Conservation (phyloP, 2,888 invertebrate genomes). For the Sinopyrophorus schimmeli region DNA sequence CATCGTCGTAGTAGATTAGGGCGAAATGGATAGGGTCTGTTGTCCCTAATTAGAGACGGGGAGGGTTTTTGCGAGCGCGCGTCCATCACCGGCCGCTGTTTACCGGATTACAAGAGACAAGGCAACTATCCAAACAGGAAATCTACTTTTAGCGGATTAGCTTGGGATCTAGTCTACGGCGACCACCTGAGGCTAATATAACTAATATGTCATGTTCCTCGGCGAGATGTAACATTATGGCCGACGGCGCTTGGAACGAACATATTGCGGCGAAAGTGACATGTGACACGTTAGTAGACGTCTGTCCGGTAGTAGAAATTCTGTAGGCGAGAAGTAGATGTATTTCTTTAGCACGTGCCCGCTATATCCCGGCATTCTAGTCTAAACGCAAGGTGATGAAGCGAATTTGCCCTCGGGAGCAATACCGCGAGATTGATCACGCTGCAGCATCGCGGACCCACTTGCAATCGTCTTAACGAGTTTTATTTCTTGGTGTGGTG, state of each 20-base stretch:
- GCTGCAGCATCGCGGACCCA: slow-evolving; percentile 28
- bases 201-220: slow-evolving; percentile 39
- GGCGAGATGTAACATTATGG: slow-evolving; percentile 24
- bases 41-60: slow-evolving; percentile 29
- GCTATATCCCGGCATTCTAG: slow-evolving; percentile 12
- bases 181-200: slow-evolving; percentile 42
- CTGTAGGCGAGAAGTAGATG: slow-evolving; percentile 21
- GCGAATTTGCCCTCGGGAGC: slow-evolving; percentile 31
- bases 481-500: slow-evolving; percentile 34
- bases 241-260: slow-evolving; percentile 19
- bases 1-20: slow-evolving; percentile 26
- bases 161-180: slow-evolving; percentile 31
- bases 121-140: slow-evolving; percentile 35
- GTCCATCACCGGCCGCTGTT: slow-evolving; percentile 35
- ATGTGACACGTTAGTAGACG: slow-evolving; percentile 21
- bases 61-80: slow-evolving; percentile 30
- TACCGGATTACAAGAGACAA: slow-evolving; percentile 36
- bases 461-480: slow-evolving; percentile 38
- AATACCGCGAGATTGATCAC: slow-evolving; percentile 34
- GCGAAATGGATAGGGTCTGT: slow-evolving; percentile 21
- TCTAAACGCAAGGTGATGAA: slow-evolving; percentile 32
- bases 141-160: slow-evolving; percentile 41
- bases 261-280: slow-evolving; percentile 26
- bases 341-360: slow-evolving; percentile 25
- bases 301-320: slow-evolving; percentile 14